phyloP scores from a whole-genome alignment of 1,140 invertebrate species.

The Leptinotarsa defecta region DNA sequence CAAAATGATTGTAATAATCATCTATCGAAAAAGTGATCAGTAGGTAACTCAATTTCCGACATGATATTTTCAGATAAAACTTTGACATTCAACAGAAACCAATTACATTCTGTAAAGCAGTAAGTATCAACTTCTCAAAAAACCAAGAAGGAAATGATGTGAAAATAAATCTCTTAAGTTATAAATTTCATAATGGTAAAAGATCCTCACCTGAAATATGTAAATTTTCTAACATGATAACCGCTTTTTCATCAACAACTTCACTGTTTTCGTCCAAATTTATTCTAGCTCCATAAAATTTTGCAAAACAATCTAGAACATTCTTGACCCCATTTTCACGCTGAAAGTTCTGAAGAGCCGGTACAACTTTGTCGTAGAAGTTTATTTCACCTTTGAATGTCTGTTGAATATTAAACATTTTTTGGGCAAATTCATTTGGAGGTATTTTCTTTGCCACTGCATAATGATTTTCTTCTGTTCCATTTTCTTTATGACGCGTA shows the following conservation, averaged over 20 bases:
- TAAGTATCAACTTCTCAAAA: too few relatives aligned
- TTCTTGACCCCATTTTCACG: constrained; percentile 32
- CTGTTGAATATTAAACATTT: constrained; percentile 54
- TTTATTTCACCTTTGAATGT: constrained; percentile 56
- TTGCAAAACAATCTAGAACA: constrained; percentile 37
- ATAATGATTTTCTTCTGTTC: constrained; percentile 45
- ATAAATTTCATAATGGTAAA: too few relatives aligned
- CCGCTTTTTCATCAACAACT: constrained; percentile 47
- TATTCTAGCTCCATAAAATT: constrained; percentile 44
- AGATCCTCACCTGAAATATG: constrained; percentile 40
- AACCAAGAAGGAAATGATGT: too few relatives aligned
- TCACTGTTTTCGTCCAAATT: constrained; percentile 37
- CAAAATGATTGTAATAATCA: too few relatives aligned
- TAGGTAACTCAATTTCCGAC: too few relatives aligned
- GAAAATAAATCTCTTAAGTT: too few relatives aligned
- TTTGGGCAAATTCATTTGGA: constrained; percentile 49
- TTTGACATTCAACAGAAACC: too few relatives aligned
- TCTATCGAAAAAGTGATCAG: too few relatives aligned
- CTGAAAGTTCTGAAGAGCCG: constrained; percentile 44
- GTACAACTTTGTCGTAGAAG: constrained; percentile 44
- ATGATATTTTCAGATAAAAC: too few relatives aligned
- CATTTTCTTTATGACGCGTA: constrained; percentile 30
- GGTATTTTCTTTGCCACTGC: constrained; percentile 59
- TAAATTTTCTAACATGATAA: constrained; percentile 57
- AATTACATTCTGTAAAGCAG: too few relatives aligned